phyloP scores from a whole-genome alignment of 2,888 invertebrate genomes.

The Drosophila yooni region DNA sequence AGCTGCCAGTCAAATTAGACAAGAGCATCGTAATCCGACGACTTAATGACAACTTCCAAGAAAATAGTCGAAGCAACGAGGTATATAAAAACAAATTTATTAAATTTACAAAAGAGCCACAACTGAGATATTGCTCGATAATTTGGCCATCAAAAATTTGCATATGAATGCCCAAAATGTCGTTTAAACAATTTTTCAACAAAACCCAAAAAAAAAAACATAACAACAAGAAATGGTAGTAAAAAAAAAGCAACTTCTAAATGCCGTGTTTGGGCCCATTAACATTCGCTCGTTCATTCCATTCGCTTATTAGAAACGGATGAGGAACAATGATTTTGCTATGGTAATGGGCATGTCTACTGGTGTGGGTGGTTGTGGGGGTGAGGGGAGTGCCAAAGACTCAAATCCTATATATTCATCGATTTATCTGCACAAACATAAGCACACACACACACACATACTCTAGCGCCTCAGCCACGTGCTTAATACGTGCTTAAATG shows the following conservation, averaged over 20 bases:
- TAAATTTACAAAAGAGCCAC: slow-evolving; percentile 60
- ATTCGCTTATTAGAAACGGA: slow-evolving; percentile 68
- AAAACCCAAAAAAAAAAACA: not conserved
- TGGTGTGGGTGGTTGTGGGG: slow-evolving; percentile 1
- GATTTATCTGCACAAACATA: slow-evolving; percentile 60
- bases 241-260: slow-evolving; percentile 20
- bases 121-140: slow-evolving; percentile 62
- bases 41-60: slow-evolving; percentile 77
- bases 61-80: slow-evolving; percentile 52
- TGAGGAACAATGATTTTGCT: slow-evolving; percentile 64
- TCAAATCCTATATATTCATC: slow-evolving; percentile 62
- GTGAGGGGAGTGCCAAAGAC: not conserved
- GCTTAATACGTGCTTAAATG: slow-evolving; percentile 81
- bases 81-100: slow-evolving; percentile 71
- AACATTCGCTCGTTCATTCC: slow-evolving; percentile 48
- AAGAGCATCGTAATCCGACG: slow-evolving; percentile 54
- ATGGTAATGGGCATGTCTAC: slow-evolving; percentile 27
- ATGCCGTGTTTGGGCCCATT: slow-evolving; percentile 68
- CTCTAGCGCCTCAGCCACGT: slow-evolving; percentile 44
- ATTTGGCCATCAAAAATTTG: slow-evolving; percentile 73
- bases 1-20: slow-evolving; percentile 65
- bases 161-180: slow-evolving; percentile 67
- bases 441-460: slow-evolving; percentile 4
- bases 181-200: slow-evolving; percentile 48
- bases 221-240: not conserved